These are phyloP conservation scores for Pardosa pseudoannulata DNA, from an alignment of 2,888 invertebrate genomes.

Conservation along the genomic window DNA sequence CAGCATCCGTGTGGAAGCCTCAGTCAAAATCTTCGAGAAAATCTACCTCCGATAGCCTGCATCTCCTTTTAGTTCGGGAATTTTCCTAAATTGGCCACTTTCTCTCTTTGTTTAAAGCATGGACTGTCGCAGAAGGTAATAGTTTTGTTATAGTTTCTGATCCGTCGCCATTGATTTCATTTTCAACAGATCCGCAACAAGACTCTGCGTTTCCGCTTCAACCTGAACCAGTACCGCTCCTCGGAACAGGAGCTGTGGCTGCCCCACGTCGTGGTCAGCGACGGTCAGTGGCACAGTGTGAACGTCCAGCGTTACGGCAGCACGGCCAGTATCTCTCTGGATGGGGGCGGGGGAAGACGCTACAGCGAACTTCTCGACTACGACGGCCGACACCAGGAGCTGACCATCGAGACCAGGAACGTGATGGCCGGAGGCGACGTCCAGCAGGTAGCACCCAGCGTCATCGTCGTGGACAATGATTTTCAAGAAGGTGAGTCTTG, in stretches of 20 bases:
- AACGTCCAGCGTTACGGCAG: conserved; percentile 75
- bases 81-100: too few species aligned
- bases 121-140: too few species aligned
- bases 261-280: conserved; percentile 75
- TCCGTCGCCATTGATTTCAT: too few species aligned
- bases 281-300: conserved; percentile 79
- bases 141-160: too few species aligned
- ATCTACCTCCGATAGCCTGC: too few species aligned
- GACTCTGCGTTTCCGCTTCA: conserved; percentile 77
- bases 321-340: conserved; percentile 77
- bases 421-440: conserved; percentile 74
- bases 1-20: too few species aligned
- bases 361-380: conserved; percentile 73
- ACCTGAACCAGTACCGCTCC: conserved; percentile 75
- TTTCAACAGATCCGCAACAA: conserved; percentile 76
- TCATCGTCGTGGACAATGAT: conserved; percentile 71
- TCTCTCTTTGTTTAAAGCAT: too few species aligned
- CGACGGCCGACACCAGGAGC: conserved; percentile 68
- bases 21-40: too few species aligned
- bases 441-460: conserved; percentile 70
- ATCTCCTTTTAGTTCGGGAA: too few species aligned
- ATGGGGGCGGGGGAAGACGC: conserved; percentile 78
- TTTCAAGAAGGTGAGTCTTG: conserved; percentile 73
- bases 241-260: conserved; percentile 72
- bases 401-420: conserved; percentile 72